A percentile compares a stretch with the other conserved stretches of the same genome.
phyloP scores from a whole-genome alignment of 2,888 invertebrate species.

The Athrips mouffetella region DNA sequence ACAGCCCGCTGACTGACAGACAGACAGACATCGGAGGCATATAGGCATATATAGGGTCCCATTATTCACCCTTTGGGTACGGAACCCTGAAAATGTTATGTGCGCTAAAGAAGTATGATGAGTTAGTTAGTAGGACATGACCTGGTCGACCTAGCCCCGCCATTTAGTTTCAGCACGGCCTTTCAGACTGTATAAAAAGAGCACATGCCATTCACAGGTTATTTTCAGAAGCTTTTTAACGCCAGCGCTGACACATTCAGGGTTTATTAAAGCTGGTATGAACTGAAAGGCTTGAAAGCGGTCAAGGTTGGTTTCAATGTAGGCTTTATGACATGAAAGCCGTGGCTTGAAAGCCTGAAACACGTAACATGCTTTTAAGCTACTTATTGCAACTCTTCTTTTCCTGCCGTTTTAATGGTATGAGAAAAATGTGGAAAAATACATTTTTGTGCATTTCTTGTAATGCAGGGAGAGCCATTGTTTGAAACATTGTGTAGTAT shows the following conservation, averaged over 20 bases:
- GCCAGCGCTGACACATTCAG: constrained; percentile 10
- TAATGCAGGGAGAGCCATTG: too few relatives aligned
- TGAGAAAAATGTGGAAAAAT: too few relatives aligned
- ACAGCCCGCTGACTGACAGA: too few relatives aligned
- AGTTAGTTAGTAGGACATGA: constrained; percentile 28
- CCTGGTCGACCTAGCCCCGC: constrained; percentile 24
- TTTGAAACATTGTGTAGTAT: too few relatives aligned
- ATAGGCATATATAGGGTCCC: too few relatives aligned
- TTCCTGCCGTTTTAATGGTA: too few relatives aligned
- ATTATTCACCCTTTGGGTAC: too few relatives aligned
- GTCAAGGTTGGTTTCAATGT: constrained; percentile 22
- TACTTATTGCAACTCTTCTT: too few relatives aligned
- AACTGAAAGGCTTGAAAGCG: constrained; percentile 18
- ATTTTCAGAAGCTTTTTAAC: constrained; percentile 22
- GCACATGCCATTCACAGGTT: constrained; percentile 23
- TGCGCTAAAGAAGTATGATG: constrained; percentile 17
- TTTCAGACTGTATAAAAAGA: constrained; percentile 21
- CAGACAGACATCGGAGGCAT: too few relatives aligned
- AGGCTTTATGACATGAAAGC: constrained; percentile 11
- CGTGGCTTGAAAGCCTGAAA: not conserved
- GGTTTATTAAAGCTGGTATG: constrained; percentile 6
- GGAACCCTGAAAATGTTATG: constrained; percentile 8
- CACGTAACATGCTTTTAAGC: not conserved
- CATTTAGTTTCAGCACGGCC: constrained; percentile 21
- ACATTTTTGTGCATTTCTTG: too few relatives aligned